Conservation (phyloP, 37 sponge, comb jelly and placozoan species). For the Aplysina aerophoba region DNA sequence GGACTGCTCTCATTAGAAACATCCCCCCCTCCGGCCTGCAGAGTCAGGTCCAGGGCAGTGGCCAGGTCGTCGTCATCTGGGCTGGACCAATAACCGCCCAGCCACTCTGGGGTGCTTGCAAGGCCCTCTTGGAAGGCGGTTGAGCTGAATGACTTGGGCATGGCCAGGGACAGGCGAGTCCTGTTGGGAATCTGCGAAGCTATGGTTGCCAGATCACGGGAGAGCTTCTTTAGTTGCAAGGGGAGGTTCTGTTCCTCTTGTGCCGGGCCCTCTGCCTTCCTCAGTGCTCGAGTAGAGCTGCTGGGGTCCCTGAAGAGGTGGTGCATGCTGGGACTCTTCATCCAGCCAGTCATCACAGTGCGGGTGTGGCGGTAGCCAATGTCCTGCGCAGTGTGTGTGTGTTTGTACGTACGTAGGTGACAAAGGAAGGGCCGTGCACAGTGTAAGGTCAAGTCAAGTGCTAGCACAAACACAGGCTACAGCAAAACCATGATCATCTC, state of each 20-base stretch:
- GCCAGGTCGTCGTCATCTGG: conserved; percentile 45
- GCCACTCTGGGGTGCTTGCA: conserved; percentile 15
- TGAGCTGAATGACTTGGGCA: neutral
- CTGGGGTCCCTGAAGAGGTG: conserved; percentile 38
- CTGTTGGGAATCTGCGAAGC: conserved; percentile 18
- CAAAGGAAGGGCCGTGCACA: no score
- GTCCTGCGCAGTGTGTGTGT: conserved; percentile 38
- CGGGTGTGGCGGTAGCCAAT: conserved; percentile 69
- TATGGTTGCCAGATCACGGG: conserved; percentile 4
- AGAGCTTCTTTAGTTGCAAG: conserved; percentile 16
- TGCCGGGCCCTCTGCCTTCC: neutral
- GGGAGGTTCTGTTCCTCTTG: conserved; percentile 31
- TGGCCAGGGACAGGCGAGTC: neutral
- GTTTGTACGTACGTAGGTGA: neutral
- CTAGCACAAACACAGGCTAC: no score
- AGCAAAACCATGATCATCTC: no score
- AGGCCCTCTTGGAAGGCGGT: neutral
- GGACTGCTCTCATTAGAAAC: conserved; percentile 20
- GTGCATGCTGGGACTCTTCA: conserved; percentile 41
- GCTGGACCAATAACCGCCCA: conserved; percentile 62
- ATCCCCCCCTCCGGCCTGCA: neutral
- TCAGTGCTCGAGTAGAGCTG: neutral
- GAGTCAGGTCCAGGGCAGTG: neutral
- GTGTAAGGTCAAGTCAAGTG: no score
- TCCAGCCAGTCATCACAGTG: conserved; percentile 71